Evolutionary conservation across 2,797 vertebrate species (phyloP).

Genomic region (Rhadinocentrus ornatus): DNA sequence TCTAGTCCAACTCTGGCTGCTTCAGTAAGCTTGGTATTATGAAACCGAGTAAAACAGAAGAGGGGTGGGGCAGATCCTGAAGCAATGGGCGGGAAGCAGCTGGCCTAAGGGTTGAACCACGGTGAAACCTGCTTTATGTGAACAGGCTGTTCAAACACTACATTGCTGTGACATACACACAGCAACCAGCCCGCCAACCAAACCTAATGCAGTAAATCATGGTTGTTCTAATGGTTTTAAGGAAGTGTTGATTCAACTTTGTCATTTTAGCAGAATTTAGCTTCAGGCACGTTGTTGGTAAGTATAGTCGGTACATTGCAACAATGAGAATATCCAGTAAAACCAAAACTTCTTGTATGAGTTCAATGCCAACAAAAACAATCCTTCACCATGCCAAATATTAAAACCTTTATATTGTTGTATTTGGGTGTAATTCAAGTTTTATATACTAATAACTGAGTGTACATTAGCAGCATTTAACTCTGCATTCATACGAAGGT

Average conservation of each 20-base stretch:
- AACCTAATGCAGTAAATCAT: background rate
- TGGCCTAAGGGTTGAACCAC: slow-evolving; percentile 40
- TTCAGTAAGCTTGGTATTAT: slow-evolving; percentile 54
- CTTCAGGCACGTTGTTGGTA: background rate
- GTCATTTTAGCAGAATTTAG: background rate
- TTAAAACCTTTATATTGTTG: no score
- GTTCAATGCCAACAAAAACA: no score
- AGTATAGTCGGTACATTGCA: background rate
- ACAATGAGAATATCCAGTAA: background rate
- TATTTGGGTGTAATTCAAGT: no score
- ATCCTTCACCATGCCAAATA: no score
- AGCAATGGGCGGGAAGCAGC: slow-evolving; percentile 72
- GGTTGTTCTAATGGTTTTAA: background rate
- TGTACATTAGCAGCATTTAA: no score
- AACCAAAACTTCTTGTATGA: background rate
- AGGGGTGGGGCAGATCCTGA: slow-evolving; percentile 66
- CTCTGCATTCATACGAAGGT: no score
- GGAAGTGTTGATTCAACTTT: background rate
- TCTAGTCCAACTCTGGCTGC: slow-evolving; percentile 44
- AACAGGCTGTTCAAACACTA: slow-evolving; percentile 32
- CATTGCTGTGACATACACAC: background rate
- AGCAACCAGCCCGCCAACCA: background rate
- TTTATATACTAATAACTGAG: no score
- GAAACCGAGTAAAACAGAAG: slow-evolving; percentile 56
- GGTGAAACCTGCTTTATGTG: slow-evolving; percentile 32